Conservation (phyloP, 2,797 vertebrate species). For the Trachurus trachurus region DNA sequence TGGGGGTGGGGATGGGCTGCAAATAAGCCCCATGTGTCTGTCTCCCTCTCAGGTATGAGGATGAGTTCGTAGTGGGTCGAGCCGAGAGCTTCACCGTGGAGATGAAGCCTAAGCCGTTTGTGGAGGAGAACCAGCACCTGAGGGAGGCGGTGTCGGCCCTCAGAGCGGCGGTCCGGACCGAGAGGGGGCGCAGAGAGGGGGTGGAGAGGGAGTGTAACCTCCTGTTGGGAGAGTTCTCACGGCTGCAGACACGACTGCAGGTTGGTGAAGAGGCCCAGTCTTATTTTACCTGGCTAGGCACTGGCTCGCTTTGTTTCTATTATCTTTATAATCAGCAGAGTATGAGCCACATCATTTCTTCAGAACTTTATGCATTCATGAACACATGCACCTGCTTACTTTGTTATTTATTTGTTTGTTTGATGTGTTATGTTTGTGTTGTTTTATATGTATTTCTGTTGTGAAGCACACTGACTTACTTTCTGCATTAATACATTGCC, state of each 20-base stretch:
- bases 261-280: constrained; percentile 29
- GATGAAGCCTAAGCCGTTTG: constrained; percentile 87
- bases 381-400: too few relatives aligned
- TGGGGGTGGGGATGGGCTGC: too few relatives aligned
- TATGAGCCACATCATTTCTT: too few relatives aligned
- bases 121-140: constrained; percentile 94
- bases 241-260: constrained; percentile 88
- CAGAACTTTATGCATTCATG: too few relatives aligned
- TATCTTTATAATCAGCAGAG: too few relatives aligned
- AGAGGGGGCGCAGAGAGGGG: constrained; percentile 92
- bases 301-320: too few relatives aligned
- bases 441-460: too few relatives aligned
- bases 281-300: too few relatives aligned
- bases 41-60: constrained; percentile 88
- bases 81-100: constrained; percentile 87
- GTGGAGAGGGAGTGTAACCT: constrained; percentile 92
- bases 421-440: too few relatives aligned
- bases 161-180: constrained; percentile 90
- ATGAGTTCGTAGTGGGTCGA: constrained; percentile 87
- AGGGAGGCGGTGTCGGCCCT: constrained; percentile 92
- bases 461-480: too few relatives aligned
- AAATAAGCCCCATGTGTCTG: neutral
- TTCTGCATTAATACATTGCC: too few relatives aligned
- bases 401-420: too few relatives aligned
- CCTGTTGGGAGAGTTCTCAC: constrained; percentile 92